These are phyloP conservation scores for Hemiscyllium ocellatum DNA, from an alignment of 2,113 vertebrate species.

Conservation along the genomic window DNA sequence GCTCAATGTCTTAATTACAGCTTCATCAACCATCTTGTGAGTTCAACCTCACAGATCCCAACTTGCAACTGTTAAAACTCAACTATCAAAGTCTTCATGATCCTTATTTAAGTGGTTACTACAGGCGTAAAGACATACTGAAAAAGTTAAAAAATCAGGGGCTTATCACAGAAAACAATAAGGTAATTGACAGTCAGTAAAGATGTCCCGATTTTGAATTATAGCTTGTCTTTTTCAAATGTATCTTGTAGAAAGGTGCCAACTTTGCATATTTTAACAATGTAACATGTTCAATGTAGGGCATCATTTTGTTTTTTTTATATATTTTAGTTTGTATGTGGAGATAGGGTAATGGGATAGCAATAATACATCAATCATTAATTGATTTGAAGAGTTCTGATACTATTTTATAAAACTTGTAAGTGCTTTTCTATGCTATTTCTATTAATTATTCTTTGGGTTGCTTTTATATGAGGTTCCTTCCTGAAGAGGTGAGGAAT, in stretches of 20 bases:
- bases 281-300: neutral
- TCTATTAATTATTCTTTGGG: neutral
- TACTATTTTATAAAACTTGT: neutral
- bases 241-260: neutral
- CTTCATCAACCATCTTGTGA: slow-evolving; percentile 51
- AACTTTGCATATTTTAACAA: neutral
- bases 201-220: neutral
- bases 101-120: slow-evolving; percentile 50
- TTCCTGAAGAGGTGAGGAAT: neutral
- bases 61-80: slow-evolving; percentile 49
- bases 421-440: neutral
- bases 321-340: neutral
- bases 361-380: neutral
- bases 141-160: slow-evolving; percentile 48
- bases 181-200: slow-evolving; percentile 40
- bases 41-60: slow-evolving; percentile 53
- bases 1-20: slow-evolving; percentile 42
- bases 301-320: neutral
- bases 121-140: slow-evolving; percentile 50
- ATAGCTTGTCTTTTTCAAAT: neutral
- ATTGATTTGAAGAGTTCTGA: neutral
- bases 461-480: neutral
- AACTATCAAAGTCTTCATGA: slow-evolving; percentile 55
- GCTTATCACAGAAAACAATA: slow-evolving; percentile 52
- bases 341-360: neutral